phyloP scores from a whole-genome alignment of 2,888 invertebrate species.

The Sisyra terminalis region DNA sequence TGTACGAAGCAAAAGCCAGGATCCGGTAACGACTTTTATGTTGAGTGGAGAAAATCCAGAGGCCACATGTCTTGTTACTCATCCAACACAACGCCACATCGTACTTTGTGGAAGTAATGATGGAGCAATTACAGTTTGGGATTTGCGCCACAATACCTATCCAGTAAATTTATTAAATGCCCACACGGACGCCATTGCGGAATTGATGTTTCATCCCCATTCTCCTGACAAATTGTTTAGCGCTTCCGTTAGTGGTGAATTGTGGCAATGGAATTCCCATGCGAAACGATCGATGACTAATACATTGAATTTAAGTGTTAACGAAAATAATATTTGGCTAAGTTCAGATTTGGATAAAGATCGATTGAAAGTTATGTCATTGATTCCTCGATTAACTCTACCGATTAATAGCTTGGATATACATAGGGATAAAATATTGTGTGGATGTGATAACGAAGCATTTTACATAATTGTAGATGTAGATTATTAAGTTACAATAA shows the following conservation, averaged over 20 bases:
- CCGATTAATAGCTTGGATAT: slow-evolving; percentile 72
- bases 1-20: slow-evolving; percentile 42
- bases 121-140: slow-evolving; percentile 79
- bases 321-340: slow-evolving; percentile 41
- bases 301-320: slow-evolving; percentile 11
- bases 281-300: slow-evolving; percentile 13
- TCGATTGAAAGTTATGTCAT: slow-evolving; percentile 50
- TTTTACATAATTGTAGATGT: slow-evolving; percentile 62
- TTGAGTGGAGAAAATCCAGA: slow-evolving; percentile 50
- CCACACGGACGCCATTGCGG: slow-evolving; percentile 58
- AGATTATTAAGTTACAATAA: slow-evolving; percentile 18
- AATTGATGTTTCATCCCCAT: slow-evolving; percentile 74
- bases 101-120: slow-evolving; percentile 71
- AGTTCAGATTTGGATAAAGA: slow-evolving; percentile 49
- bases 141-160: slow-evolving; percentile 65
- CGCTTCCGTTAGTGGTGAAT: slow-evolving; percentile 62
- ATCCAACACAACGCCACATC: slow-evolving; percentile 79
- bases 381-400: slow-evolving; percentile 59
- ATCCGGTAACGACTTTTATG: slow-evolving; percentile 52
- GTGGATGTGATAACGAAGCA: slow-evolving; percentile 81
- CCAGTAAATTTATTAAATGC: slow-evolving; percentile 71
- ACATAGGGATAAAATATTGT: slow-evolving; percentile 53
- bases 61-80: slow-evolving; percentile 59
- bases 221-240: slow-evolving; percentile 73
- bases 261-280: slow-evolving; percentile 81